Evolutionary conservation across 1,140 invertebrate species (phyloP).

Genomic region (Asbolus verrucosus): DNA sequence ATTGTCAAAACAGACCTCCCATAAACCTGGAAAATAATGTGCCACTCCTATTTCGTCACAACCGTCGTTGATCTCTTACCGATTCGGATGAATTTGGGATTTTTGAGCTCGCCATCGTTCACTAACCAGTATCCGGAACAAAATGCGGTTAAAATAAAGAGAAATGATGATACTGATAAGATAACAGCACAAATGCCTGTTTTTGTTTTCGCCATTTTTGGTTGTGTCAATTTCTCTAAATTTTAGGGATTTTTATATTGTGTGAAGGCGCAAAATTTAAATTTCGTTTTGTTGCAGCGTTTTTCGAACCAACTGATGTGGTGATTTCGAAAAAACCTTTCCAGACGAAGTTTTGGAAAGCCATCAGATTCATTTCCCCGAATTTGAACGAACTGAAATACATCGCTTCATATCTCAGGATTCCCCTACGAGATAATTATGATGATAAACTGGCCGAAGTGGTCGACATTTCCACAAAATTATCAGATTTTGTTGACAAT

Average conservation of each 20-base stretch:
- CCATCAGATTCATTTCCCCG: conserved; percentile 75
- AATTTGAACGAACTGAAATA: conserved; percentile 78
- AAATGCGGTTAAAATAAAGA: conserved; percentile 88
- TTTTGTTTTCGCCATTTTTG: conserved; percentile 72
- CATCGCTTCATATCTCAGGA: conserved; percentile 65
- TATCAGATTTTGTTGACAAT: conserved; percentile 64
- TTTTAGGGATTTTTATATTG: conserved; percentile 1
- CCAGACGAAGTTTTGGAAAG: conserved; percentile 61
- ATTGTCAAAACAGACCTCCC: conserved; percentile 90
- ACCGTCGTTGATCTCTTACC: conserved; percentile 69
- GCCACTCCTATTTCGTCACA: conserved; percentile 49
- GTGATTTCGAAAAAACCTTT: conserved; percentile 72
- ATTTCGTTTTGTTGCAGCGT: conserved; percentile 68
- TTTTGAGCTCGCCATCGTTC: conserved; percentile 82
- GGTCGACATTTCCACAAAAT: conserved; percentile 52
- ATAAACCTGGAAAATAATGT: conserved; percentile 78
- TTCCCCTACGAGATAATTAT: conserved; percentile 36
- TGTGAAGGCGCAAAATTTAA: not conserved
- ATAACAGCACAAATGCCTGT: conserved; percentile 78
- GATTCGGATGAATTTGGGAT: conserved; percentile 85
- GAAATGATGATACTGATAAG: conserved; percentile 75
- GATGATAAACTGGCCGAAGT: conserved; percentile 57
- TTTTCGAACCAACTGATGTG: conserved; percentile 78
- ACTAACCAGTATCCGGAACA: conserved; percentile 94
- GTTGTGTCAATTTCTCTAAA: conserved; percentile 8